Evolutionary conservation across 2,888 invertebrate species (phyloP), one percentile per base, ranked within the genome.

Genomic region (Atherix ibis): DNA sequence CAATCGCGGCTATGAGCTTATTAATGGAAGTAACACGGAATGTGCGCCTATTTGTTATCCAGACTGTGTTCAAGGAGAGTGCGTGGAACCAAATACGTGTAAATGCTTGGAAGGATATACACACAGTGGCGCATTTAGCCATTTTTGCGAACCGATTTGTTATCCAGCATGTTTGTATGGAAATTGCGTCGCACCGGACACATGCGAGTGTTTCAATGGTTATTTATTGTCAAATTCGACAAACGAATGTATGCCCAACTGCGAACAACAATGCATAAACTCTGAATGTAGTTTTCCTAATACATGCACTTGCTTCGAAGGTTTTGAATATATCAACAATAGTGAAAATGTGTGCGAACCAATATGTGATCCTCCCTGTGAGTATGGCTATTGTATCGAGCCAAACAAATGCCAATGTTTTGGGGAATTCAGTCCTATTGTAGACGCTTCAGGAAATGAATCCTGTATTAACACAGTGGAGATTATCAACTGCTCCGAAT

Each of bases 1-100:
- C 47, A 68, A 51, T 3, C 25, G 28, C 0, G 55, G 56, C 8
- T 57, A 50, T 35, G 36, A 24, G 14, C 25, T 19, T 0, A 38
- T 55, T 10, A 54, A 58, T 35, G 46, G 48, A 67, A 48, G 37
- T 3, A 34, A 26, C 5, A 65, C 62, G 40, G 68, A 58, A 44
- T 75, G 74, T 43, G 40, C 62, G 2, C 70, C 74, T 0, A 47
- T 49, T 12, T 76, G 76, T 44, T 50, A 47, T 9, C 28, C 39
- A 24, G 28, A 18, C 14, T 45, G 46, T 16, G 37, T 28, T 4
- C 37, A 42, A 30, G 41, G 44, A 2, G 28, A 35, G 13, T 45
- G 45, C 26, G 36, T 34, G 10, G 18, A 12, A 15, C 26, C 25
- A 15, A 37, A 36, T 26, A 14, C 12, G 5, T 42, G 42, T 19